Percentiles rank a stretch among this genome's conserved stretches.
Evolutionary conservation across 2,797 vertebrate species (phyloP).

Genomic region (Catostomus latipinnis): DNA sequence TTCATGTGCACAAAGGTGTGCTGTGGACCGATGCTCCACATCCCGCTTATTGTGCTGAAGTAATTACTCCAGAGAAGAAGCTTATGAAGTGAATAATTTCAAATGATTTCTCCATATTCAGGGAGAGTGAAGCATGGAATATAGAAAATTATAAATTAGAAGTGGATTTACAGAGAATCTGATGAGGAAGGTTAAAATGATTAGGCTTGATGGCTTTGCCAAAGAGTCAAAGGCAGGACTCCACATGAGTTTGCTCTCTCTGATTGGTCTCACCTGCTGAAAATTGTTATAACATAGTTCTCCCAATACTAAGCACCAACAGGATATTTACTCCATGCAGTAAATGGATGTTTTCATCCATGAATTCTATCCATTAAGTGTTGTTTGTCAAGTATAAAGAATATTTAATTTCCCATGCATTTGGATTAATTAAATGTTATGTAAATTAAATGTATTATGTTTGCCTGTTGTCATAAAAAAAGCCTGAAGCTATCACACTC

Average conservation of each 20-base stretch:
- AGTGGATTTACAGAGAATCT: conserved; percentile 78
- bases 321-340: conserved; percentile 39
- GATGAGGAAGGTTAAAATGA: conserved; percentile 74
- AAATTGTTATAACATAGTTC: conserved; percentile 37
- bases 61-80: conserved; percentile 83
- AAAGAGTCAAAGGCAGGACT: conserved; percentile 55
- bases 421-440: conserved; percentile 69
- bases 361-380: conserved; percentile 48
- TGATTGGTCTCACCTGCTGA: conserved; percentile 47
- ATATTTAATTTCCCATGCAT: conserved; percentile 71
- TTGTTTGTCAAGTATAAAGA: conserved; percentile 28
- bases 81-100: conserved; percentile 84
- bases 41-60: conserved; percentile 79
- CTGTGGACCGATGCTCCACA: conserved; percentile 70
- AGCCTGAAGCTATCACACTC: conserved; percentile 67
- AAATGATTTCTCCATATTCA: conserved; percentile 80
- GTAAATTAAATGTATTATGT: conserved; percentile 74
- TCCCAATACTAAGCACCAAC: conserved; percentile 21
- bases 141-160: conserved; percentile 82
- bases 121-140: conserved; percentile 76
- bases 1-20: conserved; percentile 58
- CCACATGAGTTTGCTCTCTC: conserved; percentile 45
- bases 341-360: conserved; percentile 51
- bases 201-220: conserved; percentile 71
- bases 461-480: conserved; percentile 69